These are phyloP conservation scores for Chromoteleia sp. DNA, from an alignment of 2,888 invertebrate genomes.

Conservation along the genomic window DNA sequence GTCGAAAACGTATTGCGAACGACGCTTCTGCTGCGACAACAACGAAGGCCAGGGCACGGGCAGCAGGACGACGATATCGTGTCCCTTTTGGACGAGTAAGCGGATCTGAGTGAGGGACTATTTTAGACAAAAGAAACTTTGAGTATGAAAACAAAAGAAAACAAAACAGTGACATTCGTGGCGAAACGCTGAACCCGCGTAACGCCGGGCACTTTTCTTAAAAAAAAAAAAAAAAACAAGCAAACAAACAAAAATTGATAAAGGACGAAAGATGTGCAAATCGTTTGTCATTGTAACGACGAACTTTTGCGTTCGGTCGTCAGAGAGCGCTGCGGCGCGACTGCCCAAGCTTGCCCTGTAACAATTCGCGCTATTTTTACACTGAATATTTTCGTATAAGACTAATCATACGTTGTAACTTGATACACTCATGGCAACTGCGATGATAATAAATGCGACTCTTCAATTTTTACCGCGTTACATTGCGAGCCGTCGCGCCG, in stretches of 20 bases:
- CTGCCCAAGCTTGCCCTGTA: constrained; percentile 73
- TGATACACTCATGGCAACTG: constrained; percentile 48
- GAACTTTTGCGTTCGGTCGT: constrained; percentile 63
- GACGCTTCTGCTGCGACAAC: constrained; percentile 66
- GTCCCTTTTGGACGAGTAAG: constrained; percentile 33
- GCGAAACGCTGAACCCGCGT: constrained; percentile 24
- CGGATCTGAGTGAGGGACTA: constrained; percentile 9
- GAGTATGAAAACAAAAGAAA: constrained; percentile 16
- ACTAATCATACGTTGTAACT: constrained; percentile 65
- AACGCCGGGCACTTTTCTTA: constrained; percentile 34
- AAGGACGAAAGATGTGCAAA: constrained; percentile 35
- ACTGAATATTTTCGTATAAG: constrained; percentile 81
- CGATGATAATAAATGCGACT: constrained; percentile 44
- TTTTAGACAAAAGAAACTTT: not conserved
- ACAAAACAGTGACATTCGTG: constrained; percentile 22
- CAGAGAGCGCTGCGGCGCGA: constrained; percentile 49
- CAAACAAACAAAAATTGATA: too few species aligned
- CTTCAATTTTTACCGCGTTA: constrained; percentile 58
- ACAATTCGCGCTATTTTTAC: constrained; percentile 83
- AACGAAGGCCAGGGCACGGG: constrained; percentile 28
- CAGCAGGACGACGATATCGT: constrained; percentile 42
- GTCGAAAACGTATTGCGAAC: constrained; percentile 75
- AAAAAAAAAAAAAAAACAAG: not conserved
- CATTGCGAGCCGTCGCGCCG: constrained; percentile 32
- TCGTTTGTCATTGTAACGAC: constrained; percentile 46